These are phyloP conservation scores for Pelmatolapia mariae DNA, from an alignment of 2,113 vertebrate genomes.

Conservation along the genomic window DNA sequence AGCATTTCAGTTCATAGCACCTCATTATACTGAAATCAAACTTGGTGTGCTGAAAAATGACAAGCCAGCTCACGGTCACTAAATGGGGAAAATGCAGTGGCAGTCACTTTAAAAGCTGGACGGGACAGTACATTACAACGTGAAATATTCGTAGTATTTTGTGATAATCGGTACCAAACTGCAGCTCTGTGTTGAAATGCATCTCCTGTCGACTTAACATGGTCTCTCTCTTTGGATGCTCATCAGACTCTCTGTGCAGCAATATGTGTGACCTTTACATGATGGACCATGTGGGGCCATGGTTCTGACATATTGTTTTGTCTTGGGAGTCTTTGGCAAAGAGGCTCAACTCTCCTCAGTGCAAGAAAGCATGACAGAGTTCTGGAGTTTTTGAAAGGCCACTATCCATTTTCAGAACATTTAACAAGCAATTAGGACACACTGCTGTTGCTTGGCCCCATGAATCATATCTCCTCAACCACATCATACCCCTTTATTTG, in stretches of 20 bases:
- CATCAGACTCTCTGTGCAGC: conserved; percentile 40
- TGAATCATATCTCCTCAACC: conserved; percentile 30
- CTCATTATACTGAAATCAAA: conserved; percentile 35
- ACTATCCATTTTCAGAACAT: conserved; percentile 60
- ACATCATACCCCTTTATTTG: conserved; percentile 21
- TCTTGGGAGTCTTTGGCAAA: conserved; percentile 62
- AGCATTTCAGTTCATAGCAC: conserved; percentile 22
- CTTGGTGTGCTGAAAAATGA: conserved; percentile 7
- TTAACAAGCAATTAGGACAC: conserved; percentile 39
- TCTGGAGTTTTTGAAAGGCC: conserved; percentile 57
- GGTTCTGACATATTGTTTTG: conserved; percentile 60
- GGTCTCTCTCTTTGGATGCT: conserved; percentile 16
- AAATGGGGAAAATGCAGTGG: conserved; percentile 1
- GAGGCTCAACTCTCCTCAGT: conserved; percentile 37
- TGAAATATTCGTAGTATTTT: background rate
- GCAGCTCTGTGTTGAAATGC: conserved; percentile 4
- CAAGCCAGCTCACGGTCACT: conserved; percentile 27
- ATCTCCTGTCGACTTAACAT: conserved; percentile 10
- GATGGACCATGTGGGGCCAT: conserved; percentile 54
- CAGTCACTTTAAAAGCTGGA: background rate
- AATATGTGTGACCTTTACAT: conserved; percentile 65
- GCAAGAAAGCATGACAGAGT: conserved; percentile 54
- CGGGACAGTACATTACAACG: background rate
- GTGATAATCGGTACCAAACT: conserved; percentile 22
- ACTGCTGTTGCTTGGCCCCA: conserved; percentile 13